A percentile compares a stretch with the other conserved stretches of the same genome.
Evolutionary conservation across 2,797 vertebrate species (phyloP).

Genomic region (Fistularia commersonii): DNA sequence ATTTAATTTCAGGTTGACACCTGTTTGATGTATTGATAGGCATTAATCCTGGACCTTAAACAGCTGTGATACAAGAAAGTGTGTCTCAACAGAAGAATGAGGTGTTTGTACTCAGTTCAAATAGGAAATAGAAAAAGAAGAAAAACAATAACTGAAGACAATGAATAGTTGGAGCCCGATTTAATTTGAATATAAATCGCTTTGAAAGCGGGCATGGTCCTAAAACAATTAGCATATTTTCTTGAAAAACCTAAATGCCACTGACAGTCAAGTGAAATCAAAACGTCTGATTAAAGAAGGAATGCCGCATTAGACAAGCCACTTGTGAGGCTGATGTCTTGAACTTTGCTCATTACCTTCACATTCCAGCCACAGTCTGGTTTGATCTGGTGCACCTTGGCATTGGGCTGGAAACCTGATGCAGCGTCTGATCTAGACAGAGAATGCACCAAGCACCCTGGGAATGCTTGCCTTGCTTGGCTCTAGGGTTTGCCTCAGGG

Average conservation of each 20-base stretch:
- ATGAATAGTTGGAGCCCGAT: no score
- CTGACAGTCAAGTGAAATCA: neutral
- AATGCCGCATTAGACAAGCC: neutral
- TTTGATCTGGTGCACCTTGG: constrained; percentile 47
- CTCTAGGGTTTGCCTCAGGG: constrained; percentile 25
- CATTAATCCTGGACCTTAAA: neutral
- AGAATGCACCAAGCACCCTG: constrained; percentile 18
- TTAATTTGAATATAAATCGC: no score
- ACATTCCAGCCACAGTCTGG: constrained; percentile 42
- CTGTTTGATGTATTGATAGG: neutral
- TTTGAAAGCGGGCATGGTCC: no score
- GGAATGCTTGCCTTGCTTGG: constrained; percentile 25
- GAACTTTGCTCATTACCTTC: constrained; percentile 34
- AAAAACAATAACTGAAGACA: no score
- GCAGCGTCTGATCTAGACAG: constrained; percentile 38
- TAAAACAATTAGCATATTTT: no score
- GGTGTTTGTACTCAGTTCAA: no score
- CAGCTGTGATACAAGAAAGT: no score
- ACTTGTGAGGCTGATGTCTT: constrained; percentile 1
- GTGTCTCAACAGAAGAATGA: no score
- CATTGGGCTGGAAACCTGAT: constrained; percentile 39
- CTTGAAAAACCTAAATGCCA: neutral
- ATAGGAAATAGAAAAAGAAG: no score
- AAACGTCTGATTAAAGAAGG: neutral
- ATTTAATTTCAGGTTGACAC: neutral